Percentiles rank a stretch among this genome's conserved stretches.
Conservation (phyloP, 2,113 vertebrate species). For the Vulpes vulpes region DNA sequence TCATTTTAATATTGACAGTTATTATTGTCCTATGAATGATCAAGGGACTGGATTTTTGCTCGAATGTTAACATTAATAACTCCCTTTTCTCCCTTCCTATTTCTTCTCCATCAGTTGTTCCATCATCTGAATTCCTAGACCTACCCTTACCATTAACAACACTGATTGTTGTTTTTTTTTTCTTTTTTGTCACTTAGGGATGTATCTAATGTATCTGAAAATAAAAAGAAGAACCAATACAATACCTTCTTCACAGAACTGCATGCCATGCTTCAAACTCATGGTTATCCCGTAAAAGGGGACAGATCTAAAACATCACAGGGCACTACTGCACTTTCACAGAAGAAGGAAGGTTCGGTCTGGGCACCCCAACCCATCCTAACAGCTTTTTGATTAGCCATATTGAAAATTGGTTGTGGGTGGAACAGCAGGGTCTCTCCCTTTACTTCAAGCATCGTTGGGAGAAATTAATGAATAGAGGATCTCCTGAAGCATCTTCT, state of each 20-base stretch:
- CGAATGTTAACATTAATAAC: not conserved
- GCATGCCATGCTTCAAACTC: constrained; percentile 92
- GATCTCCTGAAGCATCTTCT: not conserved
- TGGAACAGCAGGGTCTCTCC: not conserved
- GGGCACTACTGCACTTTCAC: constrained; percentile 91
- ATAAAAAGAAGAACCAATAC: constrained; percentile 92
- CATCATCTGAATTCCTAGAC: not conserved
- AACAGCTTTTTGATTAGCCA: not conserved
- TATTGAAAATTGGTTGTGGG: constrained; percentile 3
- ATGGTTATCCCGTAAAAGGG: constrained; percentile 92
- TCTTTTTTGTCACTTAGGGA: constrained; percentile 85
- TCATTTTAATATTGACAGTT: constrained; percentile 32
- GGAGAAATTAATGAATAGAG: not conserved
- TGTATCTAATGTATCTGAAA: constrained; percentile 92
- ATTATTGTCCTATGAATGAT: not conserved
- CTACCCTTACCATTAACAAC: not conserved
- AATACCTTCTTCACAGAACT: constrained; percentile 93
- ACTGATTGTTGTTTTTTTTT: not conserved
- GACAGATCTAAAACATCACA: constrained; percentile 92
- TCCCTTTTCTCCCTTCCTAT: not conserved
- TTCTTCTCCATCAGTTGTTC: not conserved
- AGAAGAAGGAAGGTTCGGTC: constrained; percentile 93
- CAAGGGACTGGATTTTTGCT: constrained; percentile 31
- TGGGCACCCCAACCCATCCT: not conserved
- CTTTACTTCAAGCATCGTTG: not conserved